Percentiles rank a stretch among this genome's conserved stretches.
Conservation (phyloP, 2,888 invertebrate species). For the Ennomos fuscantarius region DNA sequence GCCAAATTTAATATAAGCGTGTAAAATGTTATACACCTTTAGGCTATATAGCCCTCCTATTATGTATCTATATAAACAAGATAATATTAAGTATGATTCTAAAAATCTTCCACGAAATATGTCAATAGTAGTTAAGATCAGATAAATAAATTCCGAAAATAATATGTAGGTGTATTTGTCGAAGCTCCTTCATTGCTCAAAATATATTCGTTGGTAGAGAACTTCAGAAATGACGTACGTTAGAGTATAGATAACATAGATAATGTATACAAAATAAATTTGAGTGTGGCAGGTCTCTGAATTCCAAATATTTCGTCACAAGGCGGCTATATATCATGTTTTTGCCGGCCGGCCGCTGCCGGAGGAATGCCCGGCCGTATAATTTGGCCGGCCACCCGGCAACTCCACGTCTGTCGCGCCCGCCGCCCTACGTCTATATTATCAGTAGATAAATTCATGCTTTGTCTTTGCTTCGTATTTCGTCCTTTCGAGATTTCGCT, state of each 20-base stretch:
- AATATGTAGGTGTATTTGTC: conserved; percentile 36
- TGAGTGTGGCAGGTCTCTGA: conserved; percentile 65
- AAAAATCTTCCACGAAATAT: conserved; percentile 3
- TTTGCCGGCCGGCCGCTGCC: conserved; percentile 69
- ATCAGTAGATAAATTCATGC: conserved; percentile 85
- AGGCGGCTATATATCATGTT: conserved; percentile 82
- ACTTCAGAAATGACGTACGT: conserved; percentile 53
- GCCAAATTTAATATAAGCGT: no score
- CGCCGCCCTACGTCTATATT: conserved; percentile 84
- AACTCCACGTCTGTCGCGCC: conserved; percentile 74
- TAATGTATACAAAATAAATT: no score
- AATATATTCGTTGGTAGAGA: conserved; percentile 64
- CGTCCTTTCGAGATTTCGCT: conserved; percentile 82
- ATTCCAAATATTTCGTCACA: conserved; percentile 82
- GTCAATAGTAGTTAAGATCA: conserved; percentile 3
- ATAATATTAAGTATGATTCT: no score
- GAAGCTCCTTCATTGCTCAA: conserved; percentile 21
- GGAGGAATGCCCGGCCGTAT: conserved; percentile 80
- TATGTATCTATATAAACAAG: no score
- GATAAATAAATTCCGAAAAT: conserved; percentile 10
- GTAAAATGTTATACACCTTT: no score
- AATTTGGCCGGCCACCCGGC: conserved; percentile 81
- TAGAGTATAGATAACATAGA: no score
- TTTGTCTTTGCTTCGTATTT: conserved; percentile 85
- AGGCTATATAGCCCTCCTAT: no score